Evolutionary conservation across 2,113 vertebrate genomes (phyloP), one percentile per base, ranked within the genome.

Genomic region (Oostethus manadensis): DNA sequence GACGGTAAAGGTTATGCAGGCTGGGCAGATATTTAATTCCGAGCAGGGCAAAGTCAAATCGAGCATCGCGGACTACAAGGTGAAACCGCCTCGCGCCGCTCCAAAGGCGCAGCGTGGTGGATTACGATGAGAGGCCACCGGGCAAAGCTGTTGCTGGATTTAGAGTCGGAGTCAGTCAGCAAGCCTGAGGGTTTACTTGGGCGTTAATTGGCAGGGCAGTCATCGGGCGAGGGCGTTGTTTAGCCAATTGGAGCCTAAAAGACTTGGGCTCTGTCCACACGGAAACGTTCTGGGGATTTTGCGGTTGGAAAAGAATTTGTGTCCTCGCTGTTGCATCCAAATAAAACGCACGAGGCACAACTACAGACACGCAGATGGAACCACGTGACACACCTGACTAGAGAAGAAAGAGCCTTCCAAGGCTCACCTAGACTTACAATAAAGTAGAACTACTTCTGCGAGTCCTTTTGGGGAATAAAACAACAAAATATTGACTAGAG

Each of bases 191-290:
- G 64, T 68, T 45, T 20, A 77, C 64, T 72, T 80, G 67, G 83
- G 82, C 70, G 78, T 78, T 84, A 54, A 70, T 48, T 50, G 49
- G 49, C 66, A 60, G 56, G 60, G 58, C 79, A 85, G 75, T 82
- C 72, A 79, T 83, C 68, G 70, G 66, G 46, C 8, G 49, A 46
- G 44, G 56, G 21, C 42, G 47, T 59, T 26, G 46, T 18, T 63
- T 46, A 54, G 57, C 43, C 54, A 15, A 64, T 56, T 22, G 45
- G 33, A 56, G 64, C 51, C 44, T 22, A 72, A 14, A 1, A 3
- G 38, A 13, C 38, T 3, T 29, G n/a, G n/a, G n/a, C n/a, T n/a
- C n/a, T n/a, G n/a, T n/a, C n/a, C n/a, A n/a, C n/a, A n/a, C n/a
- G n/a, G n/a, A n/a, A n/a, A n/a, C n/a, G n/a, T n/a, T n/a, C n/a